Base-by-base conservation (phyloP, 2,113 vertebrate genomes). In the Tautogolabrus adspersus region DNA sequence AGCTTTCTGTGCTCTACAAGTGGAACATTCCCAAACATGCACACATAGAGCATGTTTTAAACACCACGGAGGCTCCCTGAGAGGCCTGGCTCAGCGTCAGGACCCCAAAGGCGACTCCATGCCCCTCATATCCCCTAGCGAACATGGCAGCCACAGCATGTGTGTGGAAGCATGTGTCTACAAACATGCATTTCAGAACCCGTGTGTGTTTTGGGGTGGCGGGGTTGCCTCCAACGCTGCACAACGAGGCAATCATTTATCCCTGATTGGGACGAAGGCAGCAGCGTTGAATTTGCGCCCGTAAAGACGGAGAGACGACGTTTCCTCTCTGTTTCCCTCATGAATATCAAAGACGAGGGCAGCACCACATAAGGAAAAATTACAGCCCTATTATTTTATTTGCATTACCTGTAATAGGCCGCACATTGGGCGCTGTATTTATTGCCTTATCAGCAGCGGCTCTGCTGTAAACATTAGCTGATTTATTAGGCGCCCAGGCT, bases 361-460 rank as follows among this genome's bases (percentile, higher is more conserved):
- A 30, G 38, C 49, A 23, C 66, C 61, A 87, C 87, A 88, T 55
- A 75, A 70, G 88, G 84, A 84, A 87, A 92, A 90, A 93, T 90
- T 89, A 92, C 92, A 68, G 88, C 88, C 88, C 82, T 83, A 87
- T 93, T 92, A 92, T 92, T 93, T 91, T 90, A 93, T 93, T 94
- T 93, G 90, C 93, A 91, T 92, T 94, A 93, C 88, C 90, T 93
- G 89, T 91, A 94, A 92, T 84, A 86, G 90, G 87, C 88, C 57
- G 81, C 79, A 67, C 88, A 87, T 88, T 84, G 82, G 83, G 57
- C 37, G 82, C 46, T 62, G 77, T 89, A 89, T 94, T 91, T 92
- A 93, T 88, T 81, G 80, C 88, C 74, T 79, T 84, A 78, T 80
- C 66, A 77, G 84, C 64, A 22, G n/a, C 77, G 10, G 79, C 80